Base-by-base conservation (phyloP, 2,113 vertebrate genomes). In the Cheilinus undulatus region DNA sequence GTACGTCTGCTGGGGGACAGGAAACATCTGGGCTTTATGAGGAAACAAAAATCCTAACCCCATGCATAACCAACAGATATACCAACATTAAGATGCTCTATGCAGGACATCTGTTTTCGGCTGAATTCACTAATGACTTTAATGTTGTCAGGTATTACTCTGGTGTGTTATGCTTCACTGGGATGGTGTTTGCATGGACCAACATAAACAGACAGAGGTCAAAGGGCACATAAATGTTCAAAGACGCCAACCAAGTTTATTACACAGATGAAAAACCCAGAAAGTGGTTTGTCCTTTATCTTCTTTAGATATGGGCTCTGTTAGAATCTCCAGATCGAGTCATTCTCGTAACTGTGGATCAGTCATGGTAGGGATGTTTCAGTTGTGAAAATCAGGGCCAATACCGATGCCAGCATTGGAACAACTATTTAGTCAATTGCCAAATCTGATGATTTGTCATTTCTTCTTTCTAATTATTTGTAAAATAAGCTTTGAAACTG, bases 1-100 rank as follows among this genome's bases (percentile, higher is more conserved):
- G 45, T 22, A 60, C 64, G 77, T 73, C 73, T 83, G 62, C 48
- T 69, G 59, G 15, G 63, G 43, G 63, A 84, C 52, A 80, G 52
- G 60, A 80, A 67, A 78, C 79, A 82, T 82, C 80, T 78, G 75
- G 69, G 56, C 34, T 75, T 73, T 70, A 65, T 45, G 42, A 60
- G 74, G 59, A 86, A 76, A 84, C 65, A 69, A 42, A 80, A 68
- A 64, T 73, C 54, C 72, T 58, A 69, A 71, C 50, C 48, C 22
- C 15, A 32, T 69, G 58, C 42, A 49, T 56, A 77, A 64, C 72
- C 20, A 63, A 52, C n/a, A 5, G 24, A 68, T 46, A 59, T 78
- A 79, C 56, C 80, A 86, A 86, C 78, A 88, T 26, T 50, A 45
- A 50, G n/a, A 54, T 67, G 38, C 40, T 34, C 27, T 58, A 30